Evolutionary conservation across 2,113 vertebrate species (phyloP).

Genomic region (Castor canadensis): DNA sequence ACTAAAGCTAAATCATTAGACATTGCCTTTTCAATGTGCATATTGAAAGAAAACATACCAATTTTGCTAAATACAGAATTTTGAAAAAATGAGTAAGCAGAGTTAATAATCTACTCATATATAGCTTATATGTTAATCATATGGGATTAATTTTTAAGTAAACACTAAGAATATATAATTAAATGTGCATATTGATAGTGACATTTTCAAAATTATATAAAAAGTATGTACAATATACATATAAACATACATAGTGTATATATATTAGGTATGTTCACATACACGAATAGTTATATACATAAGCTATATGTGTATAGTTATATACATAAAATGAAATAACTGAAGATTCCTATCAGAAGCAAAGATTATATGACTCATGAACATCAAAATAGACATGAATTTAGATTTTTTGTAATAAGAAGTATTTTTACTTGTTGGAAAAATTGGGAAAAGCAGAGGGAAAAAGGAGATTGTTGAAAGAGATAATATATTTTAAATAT

Average conservation of each 20-base stretch:
- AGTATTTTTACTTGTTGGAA: background rate
- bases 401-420: background rate
- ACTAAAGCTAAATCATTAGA: background rate
- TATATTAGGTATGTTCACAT: background rate
- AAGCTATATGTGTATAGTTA: background rate
- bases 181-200: too few relatives aligned
- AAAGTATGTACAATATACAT: background rate
- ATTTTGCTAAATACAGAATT: background rate
- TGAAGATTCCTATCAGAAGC: background rate
- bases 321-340: slow-evolving; percentile 1
- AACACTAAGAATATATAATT: background rate
- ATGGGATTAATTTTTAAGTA: background rate
- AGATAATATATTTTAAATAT: background rate
- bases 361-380: background rate
- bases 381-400: background rate
- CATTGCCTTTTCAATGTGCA: background rate
- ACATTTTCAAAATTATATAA: too few relatives aligned
- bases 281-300: background rate
- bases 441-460: background rate
- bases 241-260: background rate
- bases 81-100: background rate
- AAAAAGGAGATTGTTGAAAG: background rate
- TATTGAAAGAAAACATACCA: background rate
- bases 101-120: background rate
- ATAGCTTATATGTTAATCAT: background rate